Evolutionary conservation across 2,888 invertebrate genomes (phyloP), one percentile per base, ranked within the genome.

Genomic region (Mimas tiliae): DNA sequence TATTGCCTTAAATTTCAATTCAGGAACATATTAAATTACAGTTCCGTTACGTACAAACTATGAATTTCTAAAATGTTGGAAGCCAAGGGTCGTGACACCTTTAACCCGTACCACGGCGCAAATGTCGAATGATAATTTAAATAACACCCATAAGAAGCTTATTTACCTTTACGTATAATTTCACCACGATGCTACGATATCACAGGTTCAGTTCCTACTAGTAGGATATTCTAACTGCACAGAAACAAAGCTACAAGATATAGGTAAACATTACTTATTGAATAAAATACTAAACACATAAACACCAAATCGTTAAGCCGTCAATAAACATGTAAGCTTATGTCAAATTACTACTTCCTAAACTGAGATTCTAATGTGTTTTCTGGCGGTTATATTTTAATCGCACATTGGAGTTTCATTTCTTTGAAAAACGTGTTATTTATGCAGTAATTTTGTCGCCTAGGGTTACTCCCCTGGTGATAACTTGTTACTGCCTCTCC

Each of bases 401-500:
- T 38, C 38, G 38, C 9, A 38, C 27, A 27, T 38, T 38, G 14
- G 16, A 9, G n/a, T n/a, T n/a, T n/a, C 16, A 11, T 33, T 12
- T 1, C 8, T 7, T 11, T 11, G 38, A 2, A 21, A 19, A 21
- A 21, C 6, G 14, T 27, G 11, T 8, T 63, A 47, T 63, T 19
- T 65, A 8, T 66, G 9, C 0, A 55, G 27, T 34, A 58, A 12
- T 62, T 65, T 64, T 75, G 68, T 47, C 77, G 67, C 74, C n/a
- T 83, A 95, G 95, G 94, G 94, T 63, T 95, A 95, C 82, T 94
- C 94, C 65, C 91, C 94, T 34, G 94, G 94, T 68, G 95, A 95
- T 82, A 95, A 95, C 79, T 85, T 95, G 69, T 82, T 95, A 65
- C 84, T 95, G 72, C 95, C 95, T 79, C 89, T 85, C 83, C 87